Percentiles rank a stretch among this genome's conserved stretches.
Evolutionary conservation across 2,888 invertebrate species (phyloP).

Genomic region (Sarcophaga subvicina): DNA sequence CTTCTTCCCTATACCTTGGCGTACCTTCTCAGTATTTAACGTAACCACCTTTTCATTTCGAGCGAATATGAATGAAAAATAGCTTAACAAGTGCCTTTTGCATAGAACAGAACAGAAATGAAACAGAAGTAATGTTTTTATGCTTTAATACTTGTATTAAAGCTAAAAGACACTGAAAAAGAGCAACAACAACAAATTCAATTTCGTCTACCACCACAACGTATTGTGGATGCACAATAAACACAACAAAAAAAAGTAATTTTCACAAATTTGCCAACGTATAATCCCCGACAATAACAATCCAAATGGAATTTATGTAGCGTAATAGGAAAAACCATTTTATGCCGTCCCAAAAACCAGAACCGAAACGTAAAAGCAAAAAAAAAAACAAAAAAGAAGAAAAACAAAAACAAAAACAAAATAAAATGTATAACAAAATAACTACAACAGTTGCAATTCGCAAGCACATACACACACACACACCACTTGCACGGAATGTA

Average conservation of each 20-base stretch:
- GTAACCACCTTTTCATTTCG: neutral
- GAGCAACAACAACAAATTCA: slow-evolving; percentile 1
- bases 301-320: slow-evolving; percentile 78
- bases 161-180: slow-evolving; percentile 18
- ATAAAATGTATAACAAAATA: slow-evolving; percentile 27
- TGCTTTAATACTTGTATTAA: slow-evolving; percentile 18
- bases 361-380: slow-evolving; percentile 11
- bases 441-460: slow-evolving; percentile 45
- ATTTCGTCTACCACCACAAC: slow-evolving; percentile 36
- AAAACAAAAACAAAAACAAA: neutral
- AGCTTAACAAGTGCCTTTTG: slow-evolving; percentile 36
- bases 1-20: neutral
- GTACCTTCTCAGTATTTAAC: slow-evolving; percentile 16
- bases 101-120: neutral
- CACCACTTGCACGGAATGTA: slow-evolving; percentile 4
- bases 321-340: slow-evolving; percentile 67
- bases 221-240: slow-evolving; percentile 72
- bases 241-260: slow-evolving; percentile 78
- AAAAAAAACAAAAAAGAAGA: neutral
- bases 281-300: slow-evolving; percentile 75
- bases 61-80: slow-evolving; percentile 4
- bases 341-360: slow-evolving; percentile 16
- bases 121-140: neutral
- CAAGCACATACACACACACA: neutral
- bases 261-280: slow-evolving; percentile 80